These are phyloP conservation scores for Panagrolaimus sp. DNA, from an alignment of 1,140 invertebrate species.

Conservation along the genomic window DNA sequence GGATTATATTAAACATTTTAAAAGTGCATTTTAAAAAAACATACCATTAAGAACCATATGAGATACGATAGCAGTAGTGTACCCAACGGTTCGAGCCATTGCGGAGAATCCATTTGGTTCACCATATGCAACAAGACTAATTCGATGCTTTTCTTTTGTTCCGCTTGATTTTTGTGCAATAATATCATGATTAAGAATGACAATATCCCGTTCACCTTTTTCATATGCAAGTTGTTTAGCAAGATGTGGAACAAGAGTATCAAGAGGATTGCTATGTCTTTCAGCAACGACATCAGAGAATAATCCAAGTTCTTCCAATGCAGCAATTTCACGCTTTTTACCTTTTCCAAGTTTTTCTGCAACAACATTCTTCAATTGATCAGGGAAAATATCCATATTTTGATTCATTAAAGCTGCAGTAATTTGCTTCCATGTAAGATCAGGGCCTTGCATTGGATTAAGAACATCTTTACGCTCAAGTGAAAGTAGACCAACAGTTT, in stretches of 20 bases:
- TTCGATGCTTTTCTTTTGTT: conserved; percentile 71
- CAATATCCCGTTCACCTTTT: conserved; percentile 80
- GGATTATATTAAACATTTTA: conserved; percentile 15
- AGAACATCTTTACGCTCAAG: conserved; percentile 76
- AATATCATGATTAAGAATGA: conserved; percentile 87
- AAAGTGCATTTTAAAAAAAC: conserved; percentile 2
- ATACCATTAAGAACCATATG: conserved; percentile 92
- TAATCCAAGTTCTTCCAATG: conserved; percentile 42
- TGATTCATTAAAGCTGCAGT: conserved; percentile 79
- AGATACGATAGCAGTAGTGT: conserved; percentile 87
- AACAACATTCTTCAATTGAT: conserved; percentile 78
- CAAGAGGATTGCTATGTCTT: conserved; percentile 73
- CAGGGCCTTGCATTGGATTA: conserved; percentile 81
- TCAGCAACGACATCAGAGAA: conserved; percentile 79
- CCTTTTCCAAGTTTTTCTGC: conserved; percentile 70
- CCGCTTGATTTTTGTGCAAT: conserved; percentile 70
- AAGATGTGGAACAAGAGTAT: conserved; percentile 82
- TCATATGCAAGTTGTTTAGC: conserved; percentile 75
- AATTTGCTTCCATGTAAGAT: conserved; percentile 88
- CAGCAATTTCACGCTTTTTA: conserved; percentile 58
- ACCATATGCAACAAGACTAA: conserved; percentile 89
- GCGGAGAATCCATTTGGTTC: conserved; percentile 78
- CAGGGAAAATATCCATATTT: conserved; percentile 80
- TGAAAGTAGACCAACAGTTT: conserved; percentile 81
- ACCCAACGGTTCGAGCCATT: conserved; percentile 94